phyloP scores from a whole-genome alignment of 2,113 vertebrate species.

The Ivindomyrus marchei region DNA sequence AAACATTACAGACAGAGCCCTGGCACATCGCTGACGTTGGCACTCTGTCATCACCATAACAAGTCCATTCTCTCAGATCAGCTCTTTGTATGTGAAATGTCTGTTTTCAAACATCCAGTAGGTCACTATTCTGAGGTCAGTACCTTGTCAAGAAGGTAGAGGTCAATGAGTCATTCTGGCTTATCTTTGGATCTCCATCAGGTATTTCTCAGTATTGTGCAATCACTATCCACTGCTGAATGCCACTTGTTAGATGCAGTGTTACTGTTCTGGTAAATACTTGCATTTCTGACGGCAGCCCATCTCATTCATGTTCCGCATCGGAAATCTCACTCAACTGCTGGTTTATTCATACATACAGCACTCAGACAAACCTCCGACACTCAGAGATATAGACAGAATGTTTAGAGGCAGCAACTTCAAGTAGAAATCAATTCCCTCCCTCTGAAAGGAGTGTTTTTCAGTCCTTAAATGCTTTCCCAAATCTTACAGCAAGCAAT shows the following conservation, averaged over 20 bases:
- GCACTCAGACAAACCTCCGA: background rate
- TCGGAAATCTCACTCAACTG: background rate
- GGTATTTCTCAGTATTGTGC: background rate
- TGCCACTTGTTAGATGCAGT: background rate
- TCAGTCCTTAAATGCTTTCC: slow-evolving; percentile 3
- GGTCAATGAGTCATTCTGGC: background rate
- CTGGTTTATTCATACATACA: background rate
- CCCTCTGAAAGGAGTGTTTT: background rate
- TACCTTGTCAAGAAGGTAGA: background rate
- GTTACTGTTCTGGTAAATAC: background rate
- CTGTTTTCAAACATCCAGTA: background rate
- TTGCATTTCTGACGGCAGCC: background rate
- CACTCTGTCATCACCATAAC: background rate
- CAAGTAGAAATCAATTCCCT: background rate
- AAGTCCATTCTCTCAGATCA: background rate
- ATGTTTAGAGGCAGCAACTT: background rate
- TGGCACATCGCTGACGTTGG: background rate
- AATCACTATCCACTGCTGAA: background rate
- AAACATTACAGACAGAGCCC: background rate
- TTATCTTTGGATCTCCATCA: background rate
- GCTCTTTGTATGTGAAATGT: background rate
- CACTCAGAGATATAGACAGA: background rate
- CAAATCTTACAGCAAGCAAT: background rate
- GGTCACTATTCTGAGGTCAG: background rate
- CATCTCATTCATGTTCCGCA: background rate